Conservation (phyloP, 2,113 vertebrate genomes). For the Coregonus clupeaformis region DNA sequence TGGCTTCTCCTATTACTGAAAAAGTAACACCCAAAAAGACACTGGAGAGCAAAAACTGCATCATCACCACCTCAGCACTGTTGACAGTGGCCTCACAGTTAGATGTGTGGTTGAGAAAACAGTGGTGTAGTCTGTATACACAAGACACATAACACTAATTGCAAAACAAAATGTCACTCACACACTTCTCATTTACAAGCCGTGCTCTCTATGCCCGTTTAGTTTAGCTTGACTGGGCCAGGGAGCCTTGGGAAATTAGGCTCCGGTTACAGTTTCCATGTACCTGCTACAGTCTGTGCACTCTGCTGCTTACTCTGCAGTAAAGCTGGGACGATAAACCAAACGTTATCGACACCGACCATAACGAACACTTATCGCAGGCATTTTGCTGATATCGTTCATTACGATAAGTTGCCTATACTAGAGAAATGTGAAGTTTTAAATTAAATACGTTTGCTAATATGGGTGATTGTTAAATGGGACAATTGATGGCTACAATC, state of each 20-base stretch:
- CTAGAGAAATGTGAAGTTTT: too few species aligned
- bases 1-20: too few species aligned
- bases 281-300: background rate
- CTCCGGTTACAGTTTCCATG: background rate
- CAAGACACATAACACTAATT: background rate
- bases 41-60: background rate
- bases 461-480: too few species aligned
- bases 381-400: too few species aligned
- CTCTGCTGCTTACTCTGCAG: background rate
- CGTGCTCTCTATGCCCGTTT: background rate
- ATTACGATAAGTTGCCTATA: too few species aligned
- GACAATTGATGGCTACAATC: too few species aligned
- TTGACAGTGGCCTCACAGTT: background rate
- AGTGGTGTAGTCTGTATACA: background rate
- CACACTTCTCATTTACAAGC: constrained; percentile 3
- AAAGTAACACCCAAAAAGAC: too few species aligned
- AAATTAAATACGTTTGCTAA: too few species aligned
- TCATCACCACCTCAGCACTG: background rate
- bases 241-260: background rate
- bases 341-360: too few species aligned
- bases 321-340: background rate
- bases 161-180: constrained; percentile 9
- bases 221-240: background rate
- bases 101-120: background rate
- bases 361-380: too few species aligned